Evolutionary conservation across 2,888 invertebrate genomes (phyloP).

Genomic region (Scelioninae gen. 2): DNA sequence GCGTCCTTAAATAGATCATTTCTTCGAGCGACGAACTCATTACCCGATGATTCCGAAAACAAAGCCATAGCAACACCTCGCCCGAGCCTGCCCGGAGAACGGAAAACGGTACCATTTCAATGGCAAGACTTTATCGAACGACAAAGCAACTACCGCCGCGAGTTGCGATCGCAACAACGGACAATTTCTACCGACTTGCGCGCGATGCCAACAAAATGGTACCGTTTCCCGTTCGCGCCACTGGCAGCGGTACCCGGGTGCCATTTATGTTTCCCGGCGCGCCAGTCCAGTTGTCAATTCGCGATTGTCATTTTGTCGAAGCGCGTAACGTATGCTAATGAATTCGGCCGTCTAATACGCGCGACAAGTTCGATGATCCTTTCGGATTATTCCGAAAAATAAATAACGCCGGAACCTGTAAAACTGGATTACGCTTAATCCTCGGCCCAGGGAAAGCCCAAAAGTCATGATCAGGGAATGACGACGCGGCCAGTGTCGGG

Average conservation of each 20-base stretch:
- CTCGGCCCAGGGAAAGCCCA: constrained; percentile 26
- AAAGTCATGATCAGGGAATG: constrained; percentile 47
- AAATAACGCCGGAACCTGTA: constrained; percentile 34
- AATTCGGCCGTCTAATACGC: constrained; percentile 23
- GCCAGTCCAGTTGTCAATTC: no score
- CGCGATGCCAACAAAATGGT: no score
- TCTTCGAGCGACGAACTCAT: constrained; percentile 20
- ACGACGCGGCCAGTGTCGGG: constrained; percentile 4
- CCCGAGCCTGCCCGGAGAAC: no score
- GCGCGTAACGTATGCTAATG: constrained; percentile 35
- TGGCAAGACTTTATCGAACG: no score
- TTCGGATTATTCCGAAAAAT: constrained; percentile 40
- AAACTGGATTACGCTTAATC: constrained; percentile 53
- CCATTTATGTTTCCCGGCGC: no score
- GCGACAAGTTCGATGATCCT: constrained; percentile 38
- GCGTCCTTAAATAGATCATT: constrained; percentile 39
- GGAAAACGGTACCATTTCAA: no score
- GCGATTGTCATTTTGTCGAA: constrained; percentile 28
- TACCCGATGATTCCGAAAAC: constrained; percentile 39
- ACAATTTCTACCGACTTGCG: no score
- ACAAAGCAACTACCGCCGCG: no score
- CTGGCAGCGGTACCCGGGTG: no score
- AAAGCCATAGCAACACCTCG: no score
- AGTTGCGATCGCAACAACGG: no score
- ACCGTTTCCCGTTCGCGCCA: no score